phyloP scores from a whole-genome alignment of 2,797 vertebrate species.

The Microcaecilia unicolor region DNA sequence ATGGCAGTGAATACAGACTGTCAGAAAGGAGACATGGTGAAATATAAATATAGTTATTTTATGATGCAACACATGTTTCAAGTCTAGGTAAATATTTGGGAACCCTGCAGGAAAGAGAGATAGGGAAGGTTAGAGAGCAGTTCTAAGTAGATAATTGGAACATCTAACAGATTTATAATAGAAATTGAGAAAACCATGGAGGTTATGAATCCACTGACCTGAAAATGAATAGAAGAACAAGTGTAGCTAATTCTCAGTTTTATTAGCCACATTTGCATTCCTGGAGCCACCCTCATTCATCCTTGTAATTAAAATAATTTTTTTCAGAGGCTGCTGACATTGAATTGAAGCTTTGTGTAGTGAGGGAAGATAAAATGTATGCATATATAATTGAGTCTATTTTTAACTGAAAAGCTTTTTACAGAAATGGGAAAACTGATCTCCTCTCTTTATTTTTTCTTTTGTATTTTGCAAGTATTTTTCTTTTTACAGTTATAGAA shows the following conservation, averaged over 20 bases:
- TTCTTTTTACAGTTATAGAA: no score
- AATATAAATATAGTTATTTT: no score
- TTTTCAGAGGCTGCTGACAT: conserved; percentile 14
- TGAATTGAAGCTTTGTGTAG: conserved; percentile 18
- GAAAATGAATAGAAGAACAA: neutral
- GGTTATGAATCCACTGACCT: neutral
- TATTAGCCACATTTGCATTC: conserved; percentile 18
- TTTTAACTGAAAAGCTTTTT: conserved; percentile 24
- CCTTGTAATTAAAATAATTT: conserved; percentile 13
- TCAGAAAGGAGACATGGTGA: no score
- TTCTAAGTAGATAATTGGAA: neutral
- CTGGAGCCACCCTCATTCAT: conserved; percentile 1
- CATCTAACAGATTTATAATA: neutral
- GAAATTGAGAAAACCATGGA: neutral
- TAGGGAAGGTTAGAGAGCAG: no score
- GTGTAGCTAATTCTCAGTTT: neutral
- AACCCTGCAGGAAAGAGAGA: no score
- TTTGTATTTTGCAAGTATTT: no score
- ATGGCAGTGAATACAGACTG: no score
- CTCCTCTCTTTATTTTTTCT: no score
- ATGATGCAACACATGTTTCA: no score
- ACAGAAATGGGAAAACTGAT: conserved; percentile 15
- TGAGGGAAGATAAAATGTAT: conserved; percentile 17
- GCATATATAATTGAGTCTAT: conserved; percentile 9
- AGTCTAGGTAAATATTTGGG: no score